phyloP scores from a whole-genome alignment of 2,888 invertebrate species.

The Molorchus minor region DNA sequence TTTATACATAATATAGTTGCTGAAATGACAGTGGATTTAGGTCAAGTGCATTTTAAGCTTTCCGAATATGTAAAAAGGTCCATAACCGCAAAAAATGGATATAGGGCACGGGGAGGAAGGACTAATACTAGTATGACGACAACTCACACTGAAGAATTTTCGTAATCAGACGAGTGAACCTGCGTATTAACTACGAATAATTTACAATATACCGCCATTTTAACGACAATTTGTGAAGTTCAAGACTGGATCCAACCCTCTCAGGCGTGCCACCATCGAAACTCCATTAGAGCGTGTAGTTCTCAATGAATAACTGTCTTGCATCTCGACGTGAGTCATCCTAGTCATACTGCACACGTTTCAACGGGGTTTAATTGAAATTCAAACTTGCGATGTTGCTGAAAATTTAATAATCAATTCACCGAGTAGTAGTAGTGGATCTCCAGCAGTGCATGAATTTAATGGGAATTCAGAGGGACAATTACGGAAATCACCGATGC shows the following conservation, averaged over 20 bases:
- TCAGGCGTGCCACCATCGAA: constrained; percentile 20
- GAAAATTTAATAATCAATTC: constrained; percentile 25
- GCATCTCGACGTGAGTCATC: constrained; percentile 8
- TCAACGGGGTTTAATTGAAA: constrained; percentile 20
- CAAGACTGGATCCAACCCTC: constrained; percentile 35
- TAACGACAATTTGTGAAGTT: constrained; percentile 53
- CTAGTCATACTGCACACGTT: constrained; percentile 8
- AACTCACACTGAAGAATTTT: too few relatives aligned
- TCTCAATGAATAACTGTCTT: constrained; percentile 19
- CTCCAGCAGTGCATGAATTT: constrained; percentile 38
- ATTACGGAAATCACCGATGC: constrained; percentile 44
- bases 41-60: too few relatives aligned
- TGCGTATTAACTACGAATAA: too few relatives aligned
- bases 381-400: constrained; percentile 22
- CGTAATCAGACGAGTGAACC: too few relatives aligned
- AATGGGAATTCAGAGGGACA: constrained; percentile 41
- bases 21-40: too few relatives aligned
- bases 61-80: too few relatives aligned
- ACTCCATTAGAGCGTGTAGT: constrained; percentile 10
- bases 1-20: too few relatives aligned
- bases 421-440: constrained; percentile 7
- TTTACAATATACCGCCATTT: constrained; percentile 55
- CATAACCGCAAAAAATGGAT: too few relatives aligned
- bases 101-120: too few relatives aligned
- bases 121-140: too few relatives aligned